Conservation (phyloP, 1,140 invertebrate species). For the Aplysia californica region DNA sequence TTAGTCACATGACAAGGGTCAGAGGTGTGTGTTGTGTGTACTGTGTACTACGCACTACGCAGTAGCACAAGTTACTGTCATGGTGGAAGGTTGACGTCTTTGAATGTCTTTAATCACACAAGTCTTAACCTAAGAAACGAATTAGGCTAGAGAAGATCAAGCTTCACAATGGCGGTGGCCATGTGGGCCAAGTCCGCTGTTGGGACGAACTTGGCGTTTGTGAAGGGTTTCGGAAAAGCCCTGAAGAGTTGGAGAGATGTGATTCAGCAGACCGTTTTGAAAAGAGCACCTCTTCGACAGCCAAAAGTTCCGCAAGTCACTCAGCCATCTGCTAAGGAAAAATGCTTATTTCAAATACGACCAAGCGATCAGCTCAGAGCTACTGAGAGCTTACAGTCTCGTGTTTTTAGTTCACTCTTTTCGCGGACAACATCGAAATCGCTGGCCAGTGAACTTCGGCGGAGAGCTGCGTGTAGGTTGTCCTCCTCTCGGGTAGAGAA, state of each 20-base stretch:
- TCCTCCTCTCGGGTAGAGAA: neutral
- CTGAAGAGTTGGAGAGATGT: constrained; percentile 15
- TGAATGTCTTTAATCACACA: no score
- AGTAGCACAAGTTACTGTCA: no score
- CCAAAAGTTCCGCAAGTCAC: neutral
- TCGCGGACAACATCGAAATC: constrained; percentile 5
- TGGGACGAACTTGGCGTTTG: constrained; percentile 11
- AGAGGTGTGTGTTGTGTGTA: no score
- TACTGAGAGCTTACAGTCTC: neutral
- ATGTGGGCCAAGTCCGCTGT: constrained; percentile 14
- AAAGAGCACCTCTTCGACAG: neutral
- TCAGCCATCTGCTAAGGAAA: neutral
- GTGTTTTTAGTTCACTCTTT: constrained; percentile 8
- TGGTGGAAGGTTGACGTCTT: no score
- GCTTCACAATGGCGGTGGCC: neutral
- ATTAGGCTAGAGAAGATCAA: no score
- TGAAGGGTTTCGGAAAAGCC: constrained; percentile 3
- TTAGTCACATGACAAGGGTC: no score
- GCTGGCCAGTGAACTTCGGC: constrained; percentile 18
- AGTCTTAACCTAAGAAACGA: no score
- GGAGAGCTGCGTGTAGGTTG: neutral
- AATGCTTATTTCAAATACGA: neutral
- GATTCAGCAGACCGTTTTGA: neutral
- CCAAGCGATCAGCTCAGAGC: neutral
- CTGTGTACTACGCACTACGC: no score